Percentiles rank a stretch among this genome's conserved stretches.
phyloP scores from a whole-genome alignment of 1,140 invertebrate genomes.

The Ostrea denselamellosa region DNA sequence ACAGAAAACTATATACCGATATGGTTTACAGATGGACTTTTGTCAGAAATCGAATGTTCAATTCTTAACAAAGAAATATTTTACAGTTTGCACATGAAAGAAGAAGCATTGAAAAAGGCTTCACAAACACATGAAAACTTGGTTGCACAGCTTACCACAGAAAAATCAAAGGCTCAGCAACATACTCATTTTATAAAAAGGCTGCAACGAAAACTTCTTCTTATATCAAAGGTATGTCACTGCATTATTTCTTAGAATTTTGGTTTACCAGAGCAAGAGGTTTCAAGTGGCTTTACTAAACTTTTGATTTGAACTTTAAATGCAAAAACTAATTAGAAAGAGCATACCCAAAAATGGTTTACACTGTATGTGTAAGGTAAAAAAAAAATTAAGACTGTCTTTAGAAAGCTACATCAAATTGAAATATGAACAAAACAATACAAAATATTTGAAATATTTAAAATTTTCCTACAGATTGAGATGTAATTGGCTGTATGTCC shows the following conservation, averaged over 20 bases:
- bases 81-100: conserved; percentile 56
- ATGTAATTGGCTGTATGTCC: background rate
- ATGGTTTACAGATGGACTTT: background rate
- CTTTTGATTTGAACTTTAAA: background rate
- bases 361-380: too few species aligned
- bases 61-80: background rate
- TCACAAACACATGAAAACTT: conserved; percentile 54
- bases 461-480: too few species aligned
- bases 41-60: background rate
- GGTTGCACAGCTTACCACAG: conserved; percentile 50
- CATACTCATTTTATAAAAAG: conserved; percentile 79
- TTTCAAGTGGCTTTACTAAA: background rate
- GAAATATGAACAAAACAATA: too few species aligned
- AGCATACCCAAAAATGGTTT: too few species aligned
- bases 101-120: conserved; percentile 55
- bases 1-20: too few species aligned
- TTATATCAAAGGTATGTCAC: conserved; percentile 83
- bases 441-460: too few species aligned
- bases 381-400: too few species aligned
- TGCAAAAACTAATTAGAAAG: too few species aligned
- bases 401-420: too few species aligned
- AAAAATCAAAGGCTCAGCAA: conserved; percentile 64
- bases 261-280: background rate
- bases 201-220: conserved; percentile 81
- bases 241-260: background rate